Evolutionary conservation across 2,888 invertebrate genomes (phyloP).

Genomic region (Geophilus truncorum): DNA sequence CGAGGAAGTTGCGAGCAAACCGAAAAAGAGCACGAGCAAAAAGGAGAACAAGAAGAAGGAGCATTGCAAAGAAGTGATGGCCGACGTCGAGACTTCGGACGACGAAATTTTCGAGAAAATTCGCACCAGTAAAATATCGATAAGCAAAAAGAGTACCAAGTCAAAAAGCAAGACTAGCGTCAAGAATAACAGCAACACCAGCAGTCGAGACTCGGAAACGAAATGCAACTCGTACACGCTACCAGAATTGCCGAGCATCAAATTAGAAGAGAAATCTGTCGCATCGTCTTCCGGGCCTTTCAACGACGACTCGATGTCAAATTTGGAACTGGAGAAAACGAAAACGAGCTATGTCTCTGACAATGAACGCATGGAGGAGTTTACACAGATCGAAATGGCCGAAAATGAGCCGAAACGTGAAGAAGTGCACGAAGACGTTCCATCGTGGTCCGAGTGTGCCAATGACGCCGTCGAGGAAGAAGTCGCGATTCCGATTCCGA

Average conservation of each 20-base stretch:
- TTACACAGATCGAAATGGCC: not conserved
- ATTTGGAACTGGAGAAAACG: not conserved
- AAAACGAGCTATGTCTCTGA: not conserved
- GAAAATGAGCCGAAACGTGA: not conserved
- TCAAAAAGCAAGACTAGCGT: slow-evolving; percentile 38
- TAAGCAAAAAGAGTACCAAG: slow-evolving; percentile 34
- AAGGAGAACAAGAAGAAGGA: slow-evolving; percentile 37
- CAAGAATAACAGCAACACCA: slow-evolving; percentile 36
- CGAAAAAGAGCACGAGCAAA: not conserved
- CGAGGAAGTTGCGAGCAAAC: not conserved
- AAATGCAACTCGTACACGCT: not conserved
- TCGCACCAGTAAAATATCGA: slow-evolving; percentile 36
- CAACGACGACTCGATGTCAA: slow-evolving; percentile 25
- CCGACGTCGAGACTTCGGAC: slow-evolving; percentile 40
- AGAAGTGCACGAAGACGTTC: no score
- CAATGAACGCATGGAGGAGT: not conserved
- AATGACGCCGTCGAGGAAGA: not conserved
- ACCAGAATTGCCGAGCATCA: slow-evolving; percentile 35
- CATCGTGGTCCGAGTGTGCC: not conserved
- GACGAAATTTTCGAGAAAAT: slow-evolving; percentile 38
- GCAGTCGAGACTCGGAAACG: not conserved
- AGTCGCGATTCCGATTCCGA: no score
- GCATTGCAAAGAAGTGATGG: slow-evolving; percentile 34
- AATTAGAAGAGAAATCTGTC: slow-evolving; percentile 32
- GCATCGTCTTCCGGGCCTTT: slow-evolving; percentile 11